Percentiles rank a stretch among this genome's conserved stretches.
Conservation (phyloP, 2,797 vertebrate genomes). For the Acanthurus leucopareius region DNA sequence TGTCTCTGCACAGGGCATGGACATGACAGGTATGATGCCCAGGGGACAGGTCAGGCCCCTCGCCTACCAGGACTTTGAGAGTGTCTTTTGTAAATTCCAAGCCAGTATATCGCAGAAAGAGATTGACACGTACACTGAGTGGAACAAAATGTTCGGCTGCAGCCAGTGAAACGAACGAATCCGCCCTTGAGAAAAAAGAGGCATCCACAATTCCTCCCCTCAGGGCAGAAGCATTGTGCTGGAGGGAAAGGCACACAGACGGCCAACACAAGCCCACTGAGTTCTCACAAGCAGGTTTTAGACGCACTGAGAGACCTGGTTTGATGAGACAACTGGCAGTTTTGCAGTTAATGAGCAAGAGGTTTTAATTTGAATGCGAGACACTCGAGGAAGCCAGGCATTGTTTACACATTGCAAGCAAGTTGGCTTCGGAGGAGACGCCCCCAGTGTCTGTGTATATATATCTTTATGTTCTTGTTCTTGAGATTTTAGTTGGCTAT, state of each 20-base stretch:
- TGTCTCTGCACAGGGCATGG: slow-evolving; percentile 92
- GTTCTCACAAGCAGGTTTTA: slow-evolving; percentile 89
- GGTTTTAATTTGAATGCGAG: slow-evolving; percentile 87
- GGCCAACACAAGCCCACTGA: slow-evolving; percentile 85
- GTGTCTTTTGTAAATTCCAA: slow-evolving; percentile 99
- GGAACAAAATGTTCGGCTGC: slow-evolving; percentile 99
- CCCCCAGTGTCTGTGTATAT: slow-evolving; percentile 91
- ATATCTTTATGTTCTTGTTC: slow-evolving; percentile 93
- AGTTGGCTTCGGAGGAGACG: slow-evolving; percentile 89
- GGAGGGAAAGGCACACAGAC: slow-evolving; percentile 71
- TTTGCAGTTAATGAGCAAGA: slow-evolving; percentile 87
- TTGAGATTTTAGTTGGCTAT: slow-evolving; percentile 93
- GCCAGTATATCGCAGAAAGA: slow-evolving; percentile 98
- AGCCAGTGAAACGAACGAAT: slow-evolving; percentile 91
- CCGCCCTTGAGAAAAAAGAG: slow-evolving; percentile 79
- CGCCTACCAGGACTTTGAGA: slow-evolving; percentile 99
- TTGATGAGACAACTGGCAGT: slow-evolving; percentile 87
- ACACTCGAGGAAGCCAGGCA: slow-evolving; percentile 87
- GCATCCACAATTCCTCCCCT: slow-evolving; percentile 88
- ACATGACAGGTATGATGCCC: slow-evolving; percentile 94
- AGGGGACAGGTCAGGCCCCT: slow-evolving; percentile 91
- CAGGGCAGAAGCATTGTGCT: slow-evolving; percentile 87
- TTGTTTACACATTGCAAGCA: slow-evolving; percentile 84
- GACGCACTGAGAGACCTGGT: slow-evolving; percentile 82
- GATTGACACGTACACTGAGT: slow-evolving; percentile 93